A percentile compares a stretch with the other conserved stretches of the same genome.
Evolutionary conservation across 1,140 invertebrate genomes (phyloP).

Genomic region (Diachasma alloeum): DNA sequence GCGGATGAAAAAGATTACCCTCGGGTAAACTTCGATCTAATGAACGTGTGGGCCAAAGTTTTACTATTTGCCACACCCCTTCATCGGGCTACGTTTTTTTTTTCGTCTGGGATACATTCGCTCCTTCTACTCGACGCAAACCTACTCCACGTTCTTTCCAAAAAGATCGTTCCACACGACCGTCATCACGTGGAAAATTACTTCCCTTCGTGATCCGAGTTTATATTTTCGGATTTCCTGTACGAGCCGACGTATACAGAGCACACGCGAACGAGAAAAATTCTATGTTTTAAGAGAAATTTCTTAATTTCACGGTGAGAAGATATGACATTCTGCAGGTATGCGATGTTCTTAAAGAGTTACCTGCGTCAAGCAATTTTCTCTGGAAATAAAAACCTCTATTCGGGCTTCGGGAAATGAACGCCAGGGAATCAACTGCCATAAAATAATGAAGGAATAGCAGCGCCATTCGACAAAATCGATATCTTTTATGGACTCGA

Average conservation of each 20-base stretch:
- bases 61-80: not conserved
- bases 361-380: too few relatives aligned
- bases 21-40: not conserved
- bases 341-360: too few relatives aligned
- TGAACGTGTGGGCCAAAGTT: slow-evolving; percentile 1
- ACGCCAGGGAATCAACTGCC: not conserved
- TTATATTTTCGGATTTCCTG: slow-evolving; percentile 13
- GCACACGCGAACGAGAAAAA: not conserved
- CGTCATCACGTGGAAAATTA: slow-evolving; percentile 16
- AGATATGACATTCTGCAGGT: too few relatives aligned
- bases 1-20: not conserved
- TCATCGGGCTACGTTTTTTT: not conserved
- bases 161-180: slow-evolving; percentile 1
- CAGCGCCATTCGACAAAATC: not conserved
- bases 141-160: not conserved
- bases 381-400: too few relatives aligned
- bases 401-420: not conserved
- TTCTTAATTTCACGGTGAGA: too few relatives aligned
- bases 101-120: not conserved
- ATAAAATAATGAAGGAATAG: not conserved
- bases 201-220: slow-evolving; percentile 9
- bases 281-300: not conserved
- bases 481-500: not conserved
- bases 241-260: not conserved
- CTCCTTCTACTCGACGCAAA: not conserved